phyloP scores from a whole-genome alignment of 2,888 invertebrate species.

The Octodonta nipae region DNA sequence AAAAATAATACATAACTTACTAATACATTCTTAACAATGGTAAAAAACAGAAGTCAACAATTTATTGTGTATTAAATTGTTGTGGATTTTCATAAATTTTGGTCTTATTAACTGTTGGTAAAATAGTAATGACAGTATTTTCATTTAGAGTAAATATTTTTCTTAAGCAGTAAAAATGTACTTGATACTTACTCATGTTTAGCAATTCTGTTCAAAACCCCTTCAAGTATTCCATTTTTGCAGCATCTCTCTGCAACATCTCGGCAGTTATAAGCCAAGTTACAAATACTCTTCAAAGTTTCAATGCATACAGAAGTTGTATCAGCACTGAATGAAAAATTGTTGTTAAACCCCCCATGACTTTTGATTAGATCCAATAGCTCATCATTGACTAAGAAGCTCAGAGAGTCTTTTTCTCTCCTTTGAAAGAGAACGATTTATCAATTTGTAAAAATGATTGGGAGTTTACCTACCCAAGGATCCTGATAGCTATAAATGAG shows the following conservation, averaged over 20 bases:
- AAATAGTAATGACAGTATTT: too few relatives aligned
- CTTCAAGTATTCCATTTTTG: conserved; percentile 49
- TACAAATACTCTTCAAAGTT: conserved; percentile 78
- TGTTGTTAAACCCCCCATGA: conserved; percentile 45
- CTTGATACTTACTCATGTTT: too few relatives aligned
- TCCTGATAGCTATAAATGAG: conserved; percentile 48
- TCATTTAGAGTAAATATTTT: too few relatives aligned
- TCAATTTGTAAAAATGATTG: background rate
- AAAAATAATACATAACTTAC: background rate
- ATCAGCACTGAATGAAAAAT: conserved; percentile 33
- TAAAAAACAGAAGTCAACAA: too few relatives aligned
- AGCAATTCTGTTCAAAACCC: too few relatives aligned
- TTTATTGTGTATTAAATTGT: too few relatives aligned
- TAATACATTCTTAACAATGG: background rate
- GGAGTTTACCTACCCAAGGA: conserved; percentile 45
- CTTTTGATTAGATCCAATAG: conserved; percentile 55
- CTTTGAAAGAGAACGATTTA: conserved; percentile 35
- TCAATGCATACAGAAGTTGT: conserved; percentile 49
- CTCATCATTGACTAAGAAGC: conserved; percentile 52
- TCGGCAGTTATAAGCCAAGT: conserved; percentile 67
- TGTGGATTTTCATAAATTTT: background rate
- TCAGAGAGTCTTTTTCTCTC: conserved; percentile 62
- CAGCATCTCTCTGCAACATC: conserved; percentile 47
- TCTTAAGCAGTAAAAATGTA: too few relatives aligned
- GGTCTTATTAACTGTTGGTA: too few relatives aligned